Evolutionary conservation across 2,797 vertebrate genomes (phyloP).

Genomic region (Platyrinchus mystaceus): DNA sequence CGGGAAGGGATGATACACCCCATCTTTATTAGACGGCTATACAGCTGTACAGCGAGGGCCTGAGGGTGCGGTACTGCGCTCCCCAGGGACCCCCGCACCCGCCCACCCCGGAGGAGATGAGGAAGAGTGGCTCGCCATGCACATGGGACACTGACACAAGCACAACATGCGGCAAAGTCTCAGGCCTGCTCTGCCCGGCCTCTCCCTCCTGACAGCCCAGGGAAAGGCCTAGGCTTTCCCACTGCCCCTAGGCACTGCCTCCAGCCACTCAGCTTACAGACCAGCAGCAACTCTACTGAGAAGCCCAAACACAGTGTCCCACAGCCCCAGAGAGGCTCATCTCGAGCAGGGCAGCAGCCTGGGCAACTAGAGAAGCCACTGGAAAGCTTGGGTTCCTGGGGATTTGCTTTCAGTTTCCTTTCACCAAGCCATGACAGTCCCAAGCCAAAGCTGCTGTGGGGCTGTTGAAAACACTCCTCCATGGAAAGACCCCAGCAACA

Average conservation of each 20-base stretch:
- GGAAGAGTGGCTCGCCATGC: slow-evolving; percentile 26
- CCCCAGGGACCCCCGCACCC: neutral
- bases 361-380: neutral
- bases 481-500: neutral
- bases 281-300: neutral
- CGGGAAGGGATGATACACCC: neutral
- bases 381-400: neutral
- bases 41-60: slow-evolving; percentile 18
- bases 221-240: neutral
- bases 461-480: rapidly evolving
- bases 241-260: neutral
- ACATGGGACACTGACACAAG: slow-evolving; percentile 40
- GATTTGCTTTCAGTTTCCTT: neutral
- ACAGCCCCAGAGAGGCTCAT: neutral
- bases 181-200: neutral
- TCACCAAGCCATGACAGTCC: neutral
- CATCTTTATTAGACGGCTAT: slow-evolving; percentile 54
- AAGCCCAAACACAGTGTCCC: neutral
- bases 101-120: neutral
- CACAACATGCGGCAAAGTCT: slow-evolving; percentile 37
- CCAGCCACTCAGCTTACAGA: neutral
- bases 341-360: rapidly evolving
- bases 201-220: neutral
- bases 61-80: rapidly evolving
- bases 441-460: neutral